Evolutionary conservation across 2,113 vertebrate genomes (phyloP), one percentile per base, ranked within the genome.

Genomic region (Accipiter cooperii): DNA sequence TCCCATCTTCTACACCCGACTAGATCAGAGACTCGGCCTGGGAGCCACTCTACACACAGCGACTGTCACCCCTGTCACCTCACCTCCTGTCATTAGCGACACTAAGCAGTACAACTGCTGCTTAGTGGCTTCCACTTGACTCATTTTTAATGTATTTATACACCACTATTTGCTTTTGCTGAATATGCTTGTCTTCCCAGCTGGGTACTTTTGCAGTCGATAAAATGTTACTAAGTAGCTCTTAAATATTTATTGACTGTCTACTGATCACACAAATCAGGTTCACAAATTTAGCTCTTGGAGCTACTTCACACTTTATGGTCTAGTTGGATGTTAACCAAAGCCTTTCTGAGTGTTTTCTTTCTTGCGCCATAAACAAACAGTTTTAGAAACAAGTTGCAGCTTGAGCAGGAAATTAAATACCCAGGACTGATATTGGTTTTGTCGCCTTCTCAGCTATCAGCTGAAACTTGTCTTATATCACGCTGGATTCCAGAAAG

Each of bases 371-470:
- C 52, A 89, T 54, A 95, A 96, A 90, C 75, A 95, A 94, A 82
- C 79, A 63, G 42, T 78, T 88, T 80, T 81, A 96, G 88, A 87
- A 96, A 90, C 88, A 90, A 74, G 42, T n/a, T 86, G 42, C 28
- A 90, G 78, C 83, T 86, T 55, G 86, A 89, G 71, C 29, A 84
- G 64, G 88, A 94, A 95, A 94, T 81, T 49, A 84, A 92, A 94
- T 92, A 89, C 13, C 47, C 55, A 75, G 42, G 79, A 65, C 20
- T 70, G 71, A 58, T 66, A 93, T 3, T 80, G 58, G 42, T 74
- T 93, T 60, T 78, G 64, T 51, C 17, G 1, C 71, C 71, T 92
- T 95, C 95, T 91, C 78, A 85, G 47, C 85, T 93, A 83, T 77
- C 90, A 77, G 85, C 66, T 90, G 71, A 93, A 80, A 93, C 81